Evolutionary conservation across 2,888 invertebrate species (phyloP).

Genomic region (Amorpha juglandis): DNA sequence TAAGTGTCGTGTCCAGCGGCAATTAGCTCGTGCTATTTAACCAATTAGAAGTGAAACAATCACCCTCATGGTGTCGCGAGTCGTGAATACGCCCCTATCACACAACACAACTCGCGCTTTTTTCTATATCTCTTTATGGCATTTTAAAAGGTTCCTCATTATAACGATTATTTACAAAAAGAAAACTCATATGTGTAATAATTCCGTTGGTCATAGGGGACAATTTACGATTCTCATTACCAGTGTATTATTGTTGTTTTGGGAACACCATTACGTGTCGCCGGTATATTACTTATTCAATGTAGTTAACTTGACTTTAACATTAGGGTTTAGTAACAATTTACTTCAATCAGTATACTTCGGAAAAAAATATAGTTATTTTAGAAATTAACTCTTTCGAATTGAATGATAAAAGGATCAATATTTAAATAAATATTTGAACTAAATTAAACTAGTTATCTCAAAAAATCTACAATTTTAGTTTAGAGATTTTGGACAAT

Average conservation of each 20-base stretch:
- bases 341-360: constrained; percentile 60
- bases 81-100: constrained; percentile 83
- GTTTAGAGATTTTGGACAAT: no score
- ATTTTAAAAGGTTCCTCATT: constrained; percentile 80
- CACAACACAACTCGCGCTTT: constrained; percentile 63
- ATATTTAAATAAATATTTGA: no score
- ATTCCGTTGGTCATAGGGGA: constrained; percentile 73
- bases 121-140: constrained; percentile 76
- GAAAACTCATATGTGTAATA: constrained; percentile 60
- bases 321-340: constrained; percentile 54
- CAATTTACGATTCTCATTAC: constrained; percentile 70
- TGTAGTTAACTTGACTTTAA: constrained; percentile 52
- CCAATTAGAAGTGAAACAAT: constrained; percentile 82
- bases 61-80: constrained; percentile 70
- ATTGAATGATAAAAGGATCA: not conserved
- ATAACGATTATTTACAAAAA: constrained; percentile 70
- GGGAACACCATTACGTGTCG: constrained; percentile 67
- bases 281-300: constrained; percentile 69
- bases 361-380: constrained; percentile 64
- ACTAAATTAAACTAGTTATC: no score
- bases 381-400: constrained; percentile 32
- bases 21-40: constrained; percentile 80
- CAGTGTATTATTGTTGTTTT: constrained; percentile 70
- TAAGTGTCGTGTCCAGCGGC: constrained; percentile 70
- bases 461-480: no score